phyloP scores from a whole-genome alignment of 2,888 invertebrate species.

The Athrips mouffetella region DNA sequence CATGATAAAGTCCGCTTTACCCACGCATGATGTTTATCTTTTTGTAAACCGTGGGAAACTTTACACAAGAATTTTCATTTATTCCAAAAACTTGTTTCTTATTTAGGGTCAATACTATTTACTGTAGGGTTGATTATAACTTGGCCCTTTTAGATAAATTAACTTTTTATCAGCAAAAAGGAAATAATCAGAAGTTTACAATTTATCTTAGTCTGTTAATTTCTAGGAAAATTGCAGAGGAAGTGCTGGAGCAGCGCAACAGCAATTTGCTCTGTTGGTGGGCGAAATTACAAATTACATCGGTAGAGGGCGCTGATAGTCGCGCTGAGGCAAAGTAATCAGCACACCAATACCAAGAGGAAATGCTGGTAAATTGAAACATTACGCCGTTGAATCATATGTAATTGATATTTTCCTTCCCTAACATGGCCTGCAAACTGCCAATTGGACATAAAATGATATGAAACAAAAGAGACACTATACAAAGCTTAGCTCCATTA shows the following conservation, averaged over 20 bases:
- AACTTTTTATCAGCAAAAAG: too few species aligned
- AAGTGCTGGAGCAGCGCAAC: background rate
- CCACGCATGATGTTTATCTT: conserved; percentile 4
- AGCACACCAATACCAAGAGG: conserved; percentile 7
- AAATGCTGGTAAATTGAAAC: conserved; percentile 12
- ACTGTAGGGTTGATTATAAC: too few species aligned
- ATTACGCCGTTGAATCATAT: conserved; percentile 6
- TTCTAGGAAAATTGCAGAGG: conserved; percentile 12
- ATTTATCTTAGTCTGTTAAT: background rate
- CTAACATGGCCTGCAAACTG: too few species aligned
- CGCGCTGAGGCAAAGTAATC: conserved; percentile 4
- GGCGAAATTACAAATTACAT: conserved; percentile 9
- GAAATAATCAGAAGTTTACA: conserved; percentile 1
- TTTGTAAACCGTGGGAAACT: conserved; percentile 9
- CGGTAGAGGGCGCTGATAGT: conserved; percentile 29
- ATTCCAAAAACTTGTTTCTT: too few species aligned
- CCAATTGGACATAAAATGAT: too few species aligned
- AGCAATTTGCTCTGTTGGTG: conserved; percentile 16
- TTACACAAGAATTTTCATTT: too few species aligned
- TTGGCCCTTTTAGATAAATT: too few species aligned
- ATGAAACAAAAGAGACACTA: too few species aligned
- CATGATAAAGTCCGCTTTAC: background rate
- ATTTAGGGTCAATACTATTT: too few species aligned
- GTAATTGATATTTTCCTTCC: conserved; percentile 14
- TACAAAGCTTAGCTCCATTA: background rate